Percentiles rank a stretch among this genome's conserved stretches.
Evolutionary conservation across 2,888 invertebrate genomes (phyloP).

Genomic region (Parnassius smintheus): DNA sequence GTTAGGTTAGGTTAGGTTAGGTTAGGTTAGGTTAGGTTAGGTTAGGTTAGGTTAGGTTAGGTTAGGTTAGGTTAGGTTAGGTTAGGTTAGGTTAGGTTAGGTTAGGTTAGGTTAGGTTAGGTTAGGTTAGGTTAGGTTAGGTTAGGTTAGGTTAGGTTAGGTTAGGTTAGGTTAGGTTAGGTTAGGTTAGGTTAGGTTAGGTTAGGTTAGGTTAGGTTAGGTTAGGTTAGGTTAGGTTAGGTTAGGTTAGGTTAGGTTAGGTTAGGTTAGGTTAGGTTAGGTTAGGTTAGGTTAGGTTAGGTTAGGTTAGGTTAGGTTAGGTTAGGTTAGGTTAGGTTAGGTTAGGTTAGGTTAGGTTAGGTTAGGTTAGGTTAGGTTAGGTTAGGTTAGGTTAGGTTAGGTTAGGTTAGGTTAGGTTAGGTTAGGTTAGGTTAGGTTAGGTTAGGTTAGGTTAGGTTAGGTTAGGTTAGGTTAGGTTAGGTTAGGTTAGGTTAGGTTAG

Average conservation of each 20-base stretch:
- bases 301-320: constrained; percentile 1
- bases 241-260: constrained; percentile 34
- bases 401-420: constrained; percentile 1
- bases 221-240: constrained; percentile 32
- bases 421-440: constrained; percentile 1
- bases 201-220: constrained; percentile 30
- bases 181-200: constrained; percentile 28
- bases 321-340: constrained; percentile 1
- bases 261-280: constrained; percentile 34
- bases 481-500: constrained; percentile 1
- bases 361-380: constrained; percentile 1
- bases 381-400: constrained; percentile 1
- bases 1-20: constrained; percentile 1
- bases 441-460: constrained; percentile 1
- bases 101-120: constrained; percentile 24
- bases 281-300: constrained; percentile 28
- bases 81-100: constrained; percentile 28
- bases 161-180: constrained; percentile 25
- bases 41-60: constrained; percentile 20
- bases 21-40: constrained; percentile 19
- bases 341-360: constrained; percentile 1
- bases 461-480: constrained; percentile 1
- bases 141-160: constrained; percentile 29
- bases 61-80: constrained; percentile 19
- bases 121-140: constrained; percentile 28